Conservation (phyloP, 2,113 vertebrate genomes). For the Aegithalos caudatus region DNA sequence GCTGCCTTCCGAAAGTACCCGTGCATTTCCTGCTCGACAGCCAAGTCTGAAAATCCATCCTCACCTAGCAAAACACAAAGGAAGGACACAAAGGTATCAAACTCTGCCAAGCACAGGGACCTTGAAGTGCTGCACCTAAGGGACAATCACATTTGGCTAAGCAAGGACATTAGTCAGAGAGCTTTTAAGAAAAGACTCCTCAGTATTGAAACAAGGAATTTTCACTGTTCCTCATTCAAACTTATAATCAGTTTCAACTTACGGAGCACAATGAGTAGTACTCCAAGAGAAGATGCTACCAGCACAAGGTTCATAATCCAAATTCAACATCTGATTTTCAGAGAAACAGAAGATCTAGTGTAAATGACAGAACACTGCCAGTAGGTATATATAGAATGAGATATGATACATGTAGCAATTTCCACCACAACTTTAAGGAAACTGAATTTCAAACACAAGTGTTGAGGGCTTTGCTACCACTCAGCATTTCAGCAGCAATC, state of each 20-base stretch:
- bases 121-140: background rate
- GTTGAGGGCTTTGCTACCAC: background rate
- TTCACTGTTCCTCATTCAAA: background rate
- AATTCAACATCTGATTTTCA: background rate
- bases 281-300: background rate
- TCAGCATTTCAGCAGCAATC: background rate
- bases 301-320: background rate
- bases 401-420: background rate
- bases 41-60: constrained; percentile 46
- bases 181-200: background rate
- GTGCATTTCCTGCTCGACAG: constrained; percentile 71
- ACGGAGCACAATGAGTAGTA: rapidly evolving
- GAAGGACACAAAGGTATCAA: background rate
- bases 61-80: constrained; percentile 49
- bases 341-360: background rate
- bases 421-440: rapidly evolving
- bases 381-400: background rate
- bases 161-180: background rate
- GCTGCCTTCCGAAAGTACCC: constrained; percentile 83
- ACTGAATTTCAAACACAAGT: background rate
- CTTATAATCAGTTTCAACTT: background rate
- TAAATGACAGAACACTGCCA: background rate
- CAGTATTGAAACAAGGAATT: background rate
- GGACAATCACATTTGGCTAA: background rate
- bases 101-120: background rate